Percentiles rank a stretch among this genome's conserved stretches.
These are phyloP conservation scores for Tenthredo scrophulariae DNA, from an alignment of 2,888 invertebrate genomes.

Conservation along the genomic window DNA sequence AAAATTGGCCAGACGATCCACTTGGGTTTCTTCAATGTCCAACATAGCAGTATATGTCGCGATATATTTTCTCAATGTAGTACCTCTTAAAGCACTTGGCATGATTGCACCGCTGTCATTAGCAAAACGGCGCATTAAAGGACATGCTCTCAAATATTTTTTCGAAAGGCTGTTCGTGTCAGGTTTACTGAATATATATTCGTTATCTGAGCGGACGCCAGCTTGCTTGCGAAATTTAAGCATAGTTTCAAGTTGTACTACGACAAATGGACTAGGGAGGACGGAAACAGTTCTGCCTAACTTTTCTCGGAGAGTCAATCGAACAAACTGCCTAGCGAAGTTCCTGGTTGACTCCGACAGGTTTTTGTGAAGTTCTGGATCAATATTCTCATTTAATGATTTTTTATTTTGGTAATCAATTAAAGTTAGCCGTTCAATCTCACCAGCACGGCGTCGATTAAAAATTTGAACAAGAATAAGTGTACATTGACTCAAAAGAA, in stretches of 20 bases:
- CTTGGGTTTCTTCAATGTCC: slow-evolving; percentile 16
- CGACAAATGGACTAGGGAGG: background rate
- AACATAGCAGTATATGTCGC: slow-evolving; percentile 39
- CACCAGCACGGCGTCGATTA: slow-evolving; percentile 2
- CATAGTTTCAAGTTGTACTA: background rate
- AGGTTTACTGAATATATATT: background rate
- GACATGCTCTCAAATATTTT: background rate
- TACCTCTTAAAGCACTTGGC: slow-evolving; percentile 21
- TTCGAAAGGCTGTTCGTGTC: background rate
- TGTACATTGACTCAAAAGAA: slow-evolving; percentile 19
- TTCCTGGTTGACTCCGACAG: background rate
- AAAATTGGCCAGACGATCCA: slow-evolving; percentile 7
- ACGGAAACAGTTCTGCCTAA: background rate
- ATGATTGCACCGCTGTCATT: background rate
- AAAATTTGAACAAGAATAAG: slow-evolving; percentile 7
- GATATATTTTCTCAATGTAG: slow-evolving; percentile 22
- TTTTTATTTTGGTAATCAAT: slow-evolving; percentile 40
- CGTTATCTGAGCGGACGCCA: background rate
- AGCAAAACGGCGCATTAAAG: background rate
- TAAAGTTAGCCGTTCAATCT: slow-evolving; percentile 28
- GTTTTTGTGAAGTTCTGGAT: background rate
- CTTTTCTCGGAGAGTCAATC: background rate
- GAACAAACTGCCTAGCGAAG: background rate
- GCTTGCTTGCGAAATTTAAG: background rate
- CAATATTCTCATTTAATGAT: slow-evolving; percentile 11